Base-by-base conservation (phyloP, 2,888 invertebrate species). In the Blera fallax region DNA sequence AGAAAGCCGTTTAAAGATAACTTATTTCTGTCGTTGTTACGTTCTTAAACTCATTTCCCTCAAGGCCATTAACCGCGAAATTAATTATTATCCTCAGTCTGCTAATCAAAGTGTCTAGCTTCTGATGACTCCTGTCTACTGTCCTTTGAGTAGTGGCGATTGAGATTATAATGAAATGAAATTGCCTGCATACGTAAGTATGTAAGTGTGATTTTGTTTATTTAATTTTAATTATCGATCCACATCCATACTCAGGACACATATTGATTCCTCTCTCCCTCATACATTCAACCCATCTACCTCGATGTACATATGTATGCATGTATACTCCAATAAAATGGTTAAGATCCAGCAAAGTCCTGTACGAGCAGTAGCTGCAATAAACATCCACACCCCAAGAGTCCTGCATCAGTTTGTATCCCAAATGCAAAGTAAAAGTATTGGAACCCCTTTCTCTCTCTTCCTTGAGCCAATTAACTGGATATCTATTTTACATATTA, bases 401-500 rank as follows among this genome's bases (percentile, higher is more conserved):
- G 58, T 72, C 16, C 48, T 56, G 45, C 27, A 52, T 56, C 40
- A 18, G 40, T 52, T 29, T 45, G 62, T 45, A 48, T 58, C 40
- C 32, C 11, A 58, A 48, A 65, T 58, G 70, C 50, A 45, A 65
- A 65, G 77, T 64, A 72, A 64, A 82, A 64, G 81, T 82, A 52
- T 82, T 45, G 65, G 40, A 52, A 24, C 18, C 73, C 58, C 65
- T n/a, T 60, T 52, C 14, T 24, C n/a, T 16, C 8, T 40, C 43
- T 32, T 40, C 56, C 70, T 48, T 40, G 10, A 77, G 54, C 70
- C 70, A 82, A 77, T 72, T 76, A 81, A 64, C 43, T 62, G 43
- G 21, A 69, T 77, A 77, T 77, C 70, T 70, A 65, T 82, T 82
- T 82, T 82, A 77, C 77, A 77, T 82, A 77, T 72, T 72, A 72